Conservation (phyloP, 2,797 vertebrate species). For the Rhinophrynus dorsalis region DNA sequence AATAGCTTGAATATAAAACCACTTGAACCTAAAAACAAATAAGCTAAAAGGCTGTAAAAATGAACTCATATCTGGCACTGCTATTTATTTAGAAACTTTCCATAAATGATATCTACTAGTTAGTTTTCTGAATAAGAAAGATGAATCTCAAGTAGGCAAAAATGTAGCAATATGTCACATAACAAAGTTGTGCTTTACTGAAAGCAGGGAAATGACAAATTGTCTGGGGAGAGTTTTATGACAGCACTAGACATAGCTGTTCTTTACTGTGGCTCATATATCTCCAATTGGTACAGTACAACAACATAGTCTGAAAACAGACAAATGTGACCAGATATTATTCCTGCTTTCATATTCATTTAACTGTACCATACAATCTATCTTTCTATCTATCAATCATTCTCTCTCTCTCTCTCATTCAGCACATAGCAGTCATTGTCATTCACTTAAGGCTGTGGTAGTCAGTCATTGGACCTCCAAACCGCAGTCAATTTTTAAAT, state of each 20-base stretch:
- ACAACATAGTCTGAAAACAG: neutral
- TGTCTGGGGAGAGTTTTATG: neutral
- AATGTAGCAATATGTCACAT: slow-evolving; percentile 3
- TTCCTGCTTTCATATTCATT: neutral
- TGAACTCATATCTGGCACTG: neutral
- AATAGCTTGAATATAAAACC: no score
- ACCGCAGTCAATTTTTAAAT: no score
- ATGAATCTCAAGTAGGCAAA: slow-evolving; percentile 16
- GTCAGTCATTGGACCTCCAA: no score
- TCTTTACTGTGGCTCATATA: slow-evolving; percentile 8
- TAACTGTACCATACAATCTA: no score
- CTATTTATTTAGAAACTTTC: neutral
- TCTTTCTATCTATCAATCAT: no score
- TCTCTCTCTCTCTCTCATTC: no score
- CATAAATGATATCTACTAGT: slow-evolving; percentile 21
- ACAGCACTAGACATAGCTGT: slow-evolving; percentile 25
- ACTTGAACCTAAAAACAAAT: no score
- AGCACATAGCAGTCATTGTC: no score
- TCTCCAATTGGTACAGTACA: neutral
- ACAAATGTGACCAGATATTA: neutral
- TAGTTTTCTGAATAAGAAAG: slow-evolving; percentile 15
- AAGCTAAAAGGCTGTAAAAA: neutral
- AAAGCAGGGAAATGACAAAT: slow-evolving; percentile 5
- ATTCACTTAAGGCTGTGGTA: no score
- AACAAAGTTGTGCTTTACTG: neutral